Conservation (phyloP, 1,140 invertebrate genomes). For the Dinothrombium tinctorium region DNA sequence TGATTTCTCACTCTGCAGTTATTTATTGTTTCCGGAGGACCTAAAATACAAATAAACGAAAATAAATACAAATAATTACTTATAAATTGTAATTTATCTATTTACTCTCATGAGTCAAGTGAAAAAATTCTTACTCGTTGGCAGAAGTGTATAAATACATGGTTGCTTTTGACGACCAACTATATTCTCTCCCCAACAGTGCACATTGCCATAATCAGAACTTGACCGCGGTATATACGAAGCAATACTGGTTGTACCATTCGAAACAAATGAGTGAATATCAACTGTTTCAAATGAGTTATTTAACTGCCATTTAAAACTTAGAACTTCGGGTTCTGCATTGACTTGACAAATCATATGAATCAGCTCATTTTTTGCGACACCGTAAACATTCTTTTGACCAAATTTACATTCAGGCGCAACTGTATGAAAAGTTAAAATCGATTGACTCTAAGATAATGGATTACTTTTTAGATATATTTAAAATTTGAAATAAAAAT, state of each 20-base stretch:
- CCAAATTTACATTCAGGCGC: conserved; percentile 34
- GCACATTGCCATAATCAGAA: conserved; percentile 16
- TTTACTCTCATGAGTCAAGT: too few relatives aligned
- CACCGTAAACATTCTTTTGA: conserved; percentile 40
- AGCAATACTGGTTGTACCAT: conserved; percentile 13
- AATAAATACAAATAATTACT: too few relatives aligned
- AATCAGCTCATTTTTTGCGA: conserved; percentile 60
- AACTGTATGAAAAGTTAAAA: too few relatives aligned
- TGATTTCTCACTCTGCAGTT: conserved; percentile 73
- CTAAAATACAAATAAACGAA: too few relatives aligned
- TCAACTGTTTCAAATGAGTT: conserved; percentile 31
- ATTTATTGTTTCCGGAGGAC: conserved; percentile 38
- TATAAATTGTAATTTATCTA: too few relatives aligned
- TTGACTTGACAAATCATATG: conserved; percentile 19
- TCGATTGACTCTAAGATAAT: too few relatives aligned
- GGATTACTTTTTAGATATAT: too few relatives aligned
- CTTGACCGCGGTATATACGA: conserved; percentile 14
- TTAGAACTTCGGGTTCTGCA: conserved; percentile 1
- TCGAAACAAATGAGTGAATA: conserved; percentile 26
- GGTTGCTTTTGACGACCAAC: conserved; percentile 13
- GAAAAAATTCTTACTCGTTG: conserved; percentile 14
- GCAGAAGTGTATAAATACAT: conserved; percentile 13
- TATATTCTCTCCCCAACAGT: conserved; percentile 13
- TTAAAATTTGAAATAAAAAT: too few relatives aligned
- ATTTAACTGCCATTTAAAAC: conserved; percentile 14